These are phyloP conservation scores for Rhinoraja longicauda DNA, from an alignment of 2,797 vertebrate species.

Conservation along the genomic window DNA sequence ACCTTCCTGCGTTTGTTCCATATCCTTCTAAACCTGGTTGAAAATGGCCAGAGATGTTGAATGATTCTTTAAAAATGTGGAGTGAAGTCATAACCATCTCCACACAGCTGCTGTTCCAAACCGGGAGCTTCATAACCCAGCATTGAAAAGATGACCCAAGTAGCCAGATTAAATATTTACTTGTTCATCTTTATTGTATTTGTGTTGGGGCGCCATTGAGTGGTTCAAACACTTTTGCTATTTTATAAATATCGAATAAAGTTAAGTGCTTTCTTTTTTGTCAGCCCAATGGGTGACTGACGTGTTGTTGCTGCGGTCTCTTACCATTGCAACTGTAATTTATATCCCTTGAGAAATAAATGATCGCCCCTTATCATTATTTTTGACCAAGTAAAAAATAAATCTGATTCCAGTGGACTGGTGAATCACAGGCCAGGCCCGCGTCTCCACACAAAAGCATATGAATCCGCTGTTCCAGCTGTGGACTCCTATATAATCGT, in stretches of 20 bases:
- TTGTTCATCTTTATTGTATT: constrained; percentile 26
- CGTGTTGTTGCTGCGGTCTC: background rate
- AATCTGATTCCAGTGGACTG: background rate
- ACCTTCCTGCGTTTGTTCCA: no score
- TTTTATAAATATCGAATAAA: constrained; percentile 24
- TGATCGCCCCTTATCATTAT: background rate
- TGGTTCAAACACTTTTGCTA: background rate
- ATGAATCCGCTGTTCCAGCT: no score
- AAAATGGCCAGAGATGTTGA: background rate
- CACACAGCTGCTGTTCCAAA: background rate
- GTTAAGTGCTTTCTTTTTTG: constrained; percentile 17
- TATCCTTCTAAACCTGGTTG: no score
- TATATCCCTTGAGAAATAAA: constrained; percentile 18
- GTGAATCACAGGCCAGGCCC: background rate
- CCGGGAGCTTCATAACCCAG: background rate
- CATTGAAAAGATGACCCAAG: background rate
- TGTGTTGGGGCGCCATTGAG: background rate
- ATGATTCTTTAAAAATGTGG: background rate
- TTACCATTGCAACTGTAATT: background rate
- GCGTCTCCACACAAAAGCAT: no score
- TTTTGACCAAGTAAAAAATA: constrained; percentile 23
- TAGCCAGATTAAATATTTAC: constrained; percentile 34
- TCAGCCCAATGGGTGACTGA: background rate
- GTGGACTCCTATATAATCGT: no score
- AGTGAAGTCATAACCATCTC: background rate